Base-by-base conservation (phyloP, 2,113 vertebrate genomes). In the Kryptolebias marmoratus region DNA sequence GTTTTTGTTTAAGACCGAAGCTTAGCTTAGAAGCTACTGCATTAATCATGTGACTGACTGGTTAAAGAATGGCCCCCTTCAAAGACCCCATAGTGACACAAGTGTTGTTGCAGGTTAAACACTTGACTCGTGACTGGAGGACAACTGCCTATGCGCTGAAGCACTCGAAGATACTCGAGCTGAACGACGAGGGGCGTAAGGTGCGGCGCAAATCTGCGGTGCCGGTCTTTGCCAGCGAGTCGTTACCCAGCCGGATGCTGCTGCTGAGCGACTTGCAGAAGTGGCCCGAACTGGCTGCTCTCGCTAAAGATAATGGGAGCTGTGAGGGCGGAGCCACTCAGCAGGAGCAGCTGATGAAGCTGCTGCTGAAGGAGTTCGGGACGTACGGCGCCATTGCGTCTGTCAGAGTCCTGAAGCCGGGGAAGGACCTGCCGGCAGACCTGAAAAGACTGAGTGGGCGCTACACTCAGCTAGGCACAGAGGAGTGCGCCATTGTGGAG, bases 101-200 rank as follows among this genome's bases (percentile, higher is more conserved):
- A 62, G 56, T 15, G 1, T 28, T 56, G 3, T 71, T 69, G 49
- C 81, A 99, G 98, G 97, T 99, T 31, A 99, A 99, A 77, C 97
- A 99, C 72, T 93, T 99, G 58, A 99, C 98, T 0, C 94, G 95
- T 18, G 98, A 99, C 92, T 99, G 98, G 98, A 95, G 96, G 79
- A 96, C 96, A 50, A 99, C 98, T 0, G 96, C 97, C 0, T 94
- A 96, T 0, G 98, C 98, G 39, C 87, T 99, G 86, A 96, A 93
- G 83, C 94, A 96, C 86, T 99, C 98, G 0, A 84, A 90, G 64
- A 86, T 89, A 8, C 94, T 99, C 1, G 96, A 99, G 91, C 91
- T 99, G 84, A 98, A 96, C 0, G 95, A 97, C 0, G 96, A 98
- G 63, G 95, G 94, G 1, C 94, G 95, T 3, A 99, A 99, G 79